These are phyloP conservation scores for Diplodus puntazzo DNA, from an alignment of 2,797 vertebrate genomes.

Conservation along the genomic window DNA sequence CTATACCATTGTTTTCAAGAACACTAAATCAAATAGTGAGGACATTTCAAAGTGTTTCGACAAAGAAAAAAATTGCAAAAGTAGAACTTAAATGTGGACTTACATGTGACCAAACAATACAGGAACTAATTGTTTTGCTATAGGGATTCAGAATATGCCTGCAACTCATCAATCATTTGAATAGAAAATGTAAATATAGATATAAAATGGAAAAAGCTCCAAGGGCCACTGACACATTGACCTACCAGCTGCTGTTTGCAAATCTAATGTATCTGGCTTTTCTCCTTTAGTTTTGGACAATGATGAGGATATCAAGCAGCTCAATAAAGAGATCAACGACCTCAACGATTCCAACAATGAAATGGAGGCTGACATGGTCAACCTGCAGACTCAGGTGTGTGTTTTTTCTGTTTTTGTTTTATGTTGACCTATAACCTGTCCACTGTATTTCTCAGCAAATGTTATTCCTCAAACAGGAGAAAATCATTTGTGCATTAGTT, in stretches of 20 bases:
- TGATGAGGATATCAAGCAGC: constrained; percentile 97
- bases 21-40: neutral
- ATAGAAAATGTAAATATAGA: neutral
- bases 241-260: neutral
- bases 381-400: constrained; percentile 96
- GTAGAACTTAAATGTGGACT: neutral
- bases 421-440: neutral
- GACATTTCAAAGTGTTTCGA: neutral
- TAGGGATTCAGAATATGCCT: neutral
- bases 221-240: neutral
- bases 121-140: neutral
- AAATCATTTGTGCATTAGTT: too few relatives aligned
- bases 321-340: constrained; percentile 98
- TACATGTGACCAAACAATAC: neutral
- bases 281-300: constrained; percentile 91
- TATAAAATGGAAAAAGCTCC: neutral
- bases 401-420: neutral
- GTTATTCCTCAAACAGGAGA: too few relatives aligned
- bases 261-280: neutral
- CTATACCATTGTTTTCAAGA: neutral
- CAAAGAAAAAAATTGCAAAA: neutral
- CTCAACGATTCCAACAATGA: constrained; percentile 97
- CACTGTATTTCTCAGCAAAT: too few relatives aligned
- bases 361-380: constrained; percentile 98
- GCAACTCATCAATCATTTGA: neutral